Base-by-base conservation (phyloP, 53 echinoderm and acorn worm species). In the Antedon mediterranea region DNA sequence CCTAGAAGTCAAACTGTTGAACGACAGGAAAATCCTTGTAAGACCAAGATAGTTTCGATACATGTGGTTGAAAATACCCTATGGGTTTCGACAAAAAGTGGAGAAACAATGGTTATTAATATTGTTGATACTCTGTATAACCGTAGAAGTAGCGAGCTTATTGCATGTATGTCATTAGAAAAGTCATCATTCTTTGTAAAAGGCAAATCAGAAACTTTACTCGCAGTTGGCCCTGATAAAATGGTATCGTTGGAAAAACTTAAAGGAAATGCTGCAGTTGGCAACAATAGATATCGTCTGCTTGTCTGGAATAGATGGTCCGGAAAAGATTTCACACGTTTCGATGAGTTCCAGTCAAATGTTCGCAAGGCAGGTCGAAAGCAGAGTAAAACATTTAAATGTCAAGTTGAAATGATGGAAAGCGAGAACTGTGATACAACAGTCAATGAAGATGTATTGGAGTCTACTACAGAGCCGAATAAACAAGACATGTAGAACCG, bases 11-110 rank as follows among this genome's bases (percentile, higher is more conserved):
- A 9, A 15, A 78, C 43, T 23, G 43, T 30, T 30, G 4, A 78
- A 30, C 76, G 6, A 32, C 76, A 28, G 34, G 33, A 76, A 32
- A 33, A 27, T 76, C 9, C 31, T 29, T 28, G 44, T 2, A 26
- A 77, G 0, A 74, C 86, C 14, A 74, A 83, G 43, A 73, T 81
- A 15, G 76, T 30, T 23, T 77, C 88, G 0, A 41, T 88, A 0
- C 30, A 43, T 71, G 74, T 37, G 0, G 81, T 88, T 11, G 78
- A 84, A 44, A 84, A 88, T 73, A 88, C 88, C 0, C 75, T 88
- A 18, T 88, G 84, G 88, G 31, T 88, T 0, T 84, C 82, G 4
- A 88, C 71, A 75, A 77, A 71, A 23, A 20, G 43, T 3, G 88
- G 88, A 3, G 75, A 84, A 8, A 81, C 44, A n/a, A 30, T 84